Conservation (phyloP, 2,888 invertebrate species). For the Athetis lepigone region DNA sequence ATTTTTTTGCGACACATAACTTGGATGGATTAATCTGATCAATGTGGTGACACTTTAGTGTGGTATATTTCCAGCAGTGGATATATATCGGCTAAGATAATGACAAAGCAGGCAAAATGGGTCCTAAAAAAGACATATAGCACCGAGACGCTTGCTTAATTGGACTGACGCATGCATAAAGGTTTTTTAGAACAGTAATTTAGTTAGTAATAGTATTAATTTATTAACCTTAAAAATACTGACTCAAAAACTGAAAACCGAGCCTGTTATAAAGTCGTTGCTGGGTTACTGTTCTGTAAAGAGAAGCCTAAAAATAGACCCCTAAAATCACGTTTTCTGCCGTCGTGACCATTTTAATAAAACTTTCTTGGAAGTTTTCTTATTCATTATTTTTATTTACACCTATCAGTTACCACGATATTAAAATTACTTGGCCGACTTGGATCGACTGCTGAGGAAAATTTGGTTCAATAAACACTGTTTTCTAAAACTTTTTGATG, state of each 20-base stretch:
- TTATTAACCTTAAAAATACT: too few species aligned
- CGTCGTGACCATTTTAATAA: slow-evolving; percentile 14
- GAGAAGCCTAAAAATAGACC: background rate
- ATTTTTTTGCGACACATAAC: background rate
- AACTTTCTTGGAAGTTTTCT: slow-evolving; percentile 29
- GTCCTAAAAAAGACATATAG: background rate
- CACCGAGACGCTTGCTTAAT: background rate
- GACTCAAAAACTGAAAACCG: background rate
- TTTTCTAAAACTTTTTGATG: slow-evolving; percentile 51
- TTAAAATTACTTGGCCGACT: slow-evolving; percentile 44
- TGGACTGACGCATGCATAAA: too few species aligned
- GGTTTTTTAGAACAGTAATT: background rate
- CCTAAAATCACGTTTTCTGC: background rate
- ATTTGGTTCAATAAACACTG: slow-evolving; percentile 47
- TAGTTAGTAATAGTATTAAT: too few species aligned
- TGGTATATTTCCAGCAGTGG: background rate
- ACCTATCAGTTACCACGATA: slow-evolving; percentile 35
- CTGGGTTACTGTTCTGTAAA: background rate
- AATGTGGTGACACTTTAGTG: background rate
- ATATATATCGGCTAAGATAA: background rate
- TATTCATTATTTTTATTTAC: slow-evolving; percentile 30
- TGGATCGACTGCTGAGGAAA: slow-evolving; percentile 42
- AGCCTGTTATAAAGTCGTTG: too few species aligned
- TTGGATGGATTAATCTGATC: too few species aligned
- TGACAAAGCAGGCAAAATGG: background rate